A percentile compares a stretch with the other conserved stretches of the same genome.
Evolutionary conservation across 1,140 invertebrate genomes (phyloP).

Genomic region (Drosophila obscura): DNA sequence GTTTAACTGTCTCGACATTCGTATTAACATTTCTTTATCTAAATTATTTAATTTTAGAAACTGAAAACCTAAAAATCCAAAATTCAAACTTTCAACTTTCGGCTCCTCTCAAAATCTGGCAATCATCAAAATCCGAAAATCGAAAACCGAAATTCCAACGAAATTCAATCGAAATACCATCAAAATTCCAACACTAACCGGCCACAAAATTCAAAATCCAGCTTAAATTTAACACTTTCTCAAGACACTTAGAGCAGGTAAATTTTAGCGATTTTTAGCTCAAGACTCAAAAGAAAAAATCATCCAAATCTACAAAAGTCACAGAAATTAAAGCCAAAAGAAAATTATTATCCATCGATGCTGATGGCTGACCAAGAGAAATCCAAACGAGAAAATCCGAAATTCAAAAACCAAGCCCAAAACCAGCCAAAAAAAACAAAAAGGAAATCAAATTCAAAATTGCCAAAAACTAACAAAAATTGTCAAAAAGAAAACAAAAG

Average conservation of each 20-base stretch:
- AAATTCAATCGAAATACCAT: slow-evolving; percentile 28
- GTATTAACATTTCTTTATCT: slow-evolving; percentile 14
- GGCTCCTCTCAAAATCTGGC: slow-evolving; percentile 55
- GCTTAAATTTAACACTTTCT: slow-evolving; percentile 22
- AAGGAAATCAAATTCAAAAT: slow-evolving; percentile 19
- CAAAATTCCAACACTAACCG: slow-evolving; percentile 49
- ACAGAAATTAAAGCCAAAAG: neutral
- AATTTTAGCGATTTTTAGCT: slow-evolving; percentile 25
- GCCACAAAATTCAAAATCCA: slow-evolving; percentile 63
- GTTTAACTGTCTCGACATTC: slow-evolving; percentile 4
- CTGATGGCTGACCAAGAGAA: slow-evolving; percentile 26
- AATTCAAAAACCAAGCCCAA: slow-evolving; percentile 30
- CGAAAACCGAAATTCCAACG: slow-evolving; percentile 20
- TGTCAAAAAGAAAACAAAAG: slow-evolving; percentile 29
- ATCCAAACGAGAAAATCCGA: slow-evolving; percentile 1
- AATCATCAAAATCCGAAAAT: slow-evolving; percentile 52
- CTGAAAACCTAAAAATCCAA: slow-evolving; percentile 29
- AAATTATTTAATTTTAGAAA: slow-evolving; percentile 76
- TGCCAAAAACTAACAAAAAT: slow-evolving; percentile 9
- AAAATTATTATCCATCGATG: slow-evolving; percentile 5
- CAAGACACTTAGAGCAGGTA: slow-evolving; percentile 4
- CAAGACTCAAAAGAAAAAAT: too few species aligned
- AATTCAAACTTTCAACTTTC: slow-evolving; percentile 63
- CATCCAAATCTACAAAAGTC: slow-evolving; percentile 8
- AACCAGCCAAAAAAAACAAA: slow-evolving; percentile 1